phyloP scores from a whole-genome alignment of 2,888 invertebrate genomes.

The Caenorhabditis macrosperma region DNA sequence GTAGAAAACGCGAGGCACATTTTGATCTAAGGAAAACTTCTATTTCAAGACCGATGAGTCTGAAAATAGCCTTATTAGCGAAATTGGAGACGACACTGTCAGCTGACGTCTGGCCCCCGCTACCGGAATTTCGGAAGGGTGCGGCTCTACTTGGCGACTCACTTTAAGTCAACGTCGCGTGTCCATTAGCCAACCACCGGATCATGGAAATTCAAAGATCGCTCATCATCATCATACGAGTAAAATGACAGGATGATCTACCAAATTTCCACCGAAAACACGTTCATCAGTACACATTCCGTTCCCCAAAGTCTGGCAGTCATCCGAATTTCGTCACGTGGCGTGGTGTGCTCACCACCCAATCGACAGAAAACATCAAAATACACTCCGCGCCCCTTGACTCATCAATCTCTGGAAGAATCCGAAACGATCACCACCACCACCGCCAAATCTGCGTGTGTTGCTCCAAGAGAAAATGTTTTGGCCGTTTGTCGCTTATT shows the following conservation, averaged over 20 bases:
- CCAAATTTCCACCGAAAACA: neutral
- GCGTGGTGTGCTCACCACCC: neutral
- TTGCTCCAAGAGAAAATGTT: neutral
- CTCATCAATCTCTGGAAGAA: neutral
- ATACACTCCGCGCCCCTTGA: constrained; percentile 2
- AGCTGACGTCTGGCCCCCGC: neutral
- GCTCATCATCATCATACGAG: neutral
- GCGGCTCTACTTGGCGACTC: no score
- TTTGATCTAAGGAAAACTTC: neutral
- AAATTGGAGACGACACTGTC: neutral
- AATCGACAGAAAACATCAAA: neutral
- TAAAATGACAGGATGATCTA: no score
- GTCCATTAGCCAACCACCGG: no score
- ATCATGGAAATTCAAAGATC: no score
- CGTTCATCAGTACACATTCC: constrained; percentile 5
- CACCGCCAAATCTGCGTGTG: neutral
- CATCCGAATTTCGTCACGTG: neutral
- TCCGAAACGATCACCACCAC: no score
- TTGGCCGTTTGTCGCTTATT: neutral
- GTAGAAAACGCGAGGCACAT: no score
- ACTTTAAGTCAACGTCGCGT: no score
- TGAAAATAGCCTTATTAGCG: constrained; percentile 5
- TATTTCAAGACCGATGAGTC: neutral
- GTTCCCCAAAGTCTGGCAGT: neutral
- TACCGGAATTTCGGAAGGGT: no score